These are phyloP conservation scores for Furcula furcula DNA, from an alignment of 2,888 invertebrate genomes.

Conservation along the genomic window DNA sequence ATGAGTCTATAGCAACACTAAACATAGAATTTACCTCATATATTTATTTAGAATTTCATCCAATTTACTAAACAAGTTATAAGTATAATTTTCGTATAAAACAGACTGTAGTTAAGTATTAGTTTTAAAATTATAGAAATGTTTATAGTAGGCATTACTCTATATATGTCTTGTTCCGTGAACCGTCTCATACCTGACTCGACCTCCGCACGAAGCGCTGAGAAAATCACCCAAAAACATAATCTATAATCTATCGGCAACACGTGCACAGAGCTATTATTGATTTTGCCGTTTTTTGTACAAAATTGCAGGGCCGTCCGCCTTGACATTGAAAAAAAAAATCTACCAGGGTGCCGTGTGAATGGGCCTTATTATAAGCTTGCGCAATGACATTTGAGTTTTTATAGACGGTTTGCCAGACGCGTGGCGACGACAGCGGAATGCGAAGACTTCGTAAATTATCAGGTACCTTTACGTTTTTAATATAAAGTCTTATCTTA, in stretches of 20 bases:
- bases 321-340: slow-evolving; percentile 70
- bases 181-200: slow-evolving; percentile 63
- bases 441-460: slow-evolving; percentile 37
- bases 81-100: no score
- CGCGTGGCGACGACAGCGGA: slow-evolving; percentile 59
- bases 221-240: slow-evolving; percentile 74
- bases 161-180: slow-evolving; percentile 29
- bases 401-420: slow-evolving; percentile 56
- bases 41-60: no score
- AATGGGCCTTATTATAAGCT: slow-evolving; percentile 78
- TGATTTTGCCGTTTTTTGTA: slow-evolving; percentile 80
- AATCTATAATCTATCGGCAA: slow-evolving; percentile 79
- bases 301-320: slow-evolving; percentile 74
- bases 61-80: no score
- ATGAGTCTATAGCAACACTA: no score
- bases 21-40: no score
- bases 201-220: slow-evolving; percentile 60
- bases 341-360: slow-evolving; percentile 61
- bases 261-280: slow-evolving; percentile 79
- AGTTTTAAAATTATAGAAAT: not conserved
- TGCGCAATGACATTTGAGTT: slow-evolving; percentile 76
- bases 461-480: slow-evolving; percentile 18
- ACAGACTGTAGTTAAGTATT: no score
- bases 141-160: slow-evolving; percentile 28
- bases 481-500: slow-evolving; percentile 8